These are phyloP conservation scores for Drosophila nr. perissopoda DNA, from an alignment of 2,888 invertebrate genomes.

Conservation along the genomic window DNA sequence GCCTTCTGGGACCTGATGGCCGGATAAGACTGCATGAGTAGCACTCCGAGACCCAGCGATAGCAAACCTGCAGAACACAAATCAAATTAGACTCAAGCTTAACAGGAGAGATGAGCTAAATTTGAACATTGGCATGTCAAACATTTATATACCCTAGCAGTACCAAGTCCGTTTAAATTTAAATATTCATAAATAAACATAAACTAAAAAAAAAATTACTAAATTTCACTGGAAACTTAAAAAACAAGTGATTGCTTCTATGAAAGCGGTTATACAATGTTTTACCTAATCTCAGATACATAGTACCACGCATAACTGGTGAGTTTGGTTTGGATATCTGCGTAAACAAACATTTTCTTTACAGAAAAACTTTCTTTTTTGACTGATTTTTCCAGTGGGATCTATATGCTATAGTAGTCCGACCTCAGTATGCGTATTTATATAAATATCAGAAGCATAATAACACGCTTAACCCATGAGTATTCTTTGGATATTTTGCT, in stretches of 20 bases:
- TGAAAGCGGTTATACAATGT: not conserved
- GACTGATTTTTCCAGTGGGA: not conserved
- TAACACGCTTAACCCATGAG: not conserved
- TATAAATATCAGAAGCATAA: no score
- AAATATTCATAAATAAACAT: not conserved
- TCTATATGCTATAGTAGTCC: not conserved
- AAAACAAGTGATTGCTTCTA: not conserved
- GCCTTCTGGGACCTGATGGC: conserved; percentile 67
- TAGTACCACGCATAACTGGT: not conserved
- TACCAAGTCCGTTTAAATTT: not conserved
- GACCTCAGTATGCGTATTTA: no score
- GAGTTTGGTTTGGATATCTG: not conserved
- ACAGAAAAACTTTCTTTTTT: not conserved
- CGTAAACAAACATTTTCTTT: not conserved
- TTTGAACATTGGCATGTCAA: not conserved
- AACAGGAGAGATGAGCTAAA: not conserved
- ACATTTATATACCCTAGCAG: not conserved
- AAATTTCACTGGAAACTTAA: not conserved
- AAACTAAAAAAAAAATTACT: not conserved
- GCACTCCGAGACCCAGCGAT: conserved; percentile 77
- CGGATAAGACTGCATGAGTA: conserved; percentile 76
- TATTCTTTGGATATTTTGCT: not conserved
- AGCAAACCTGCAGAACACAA: conserved; percentile 68
- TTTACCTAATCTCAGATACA: not conserved
- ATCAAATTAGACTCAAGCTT: not conserved